Evolutionary conservation across 1,140 invertebrate species (phyloP).

Genomic region (Apolygus lucorum): DNA sequence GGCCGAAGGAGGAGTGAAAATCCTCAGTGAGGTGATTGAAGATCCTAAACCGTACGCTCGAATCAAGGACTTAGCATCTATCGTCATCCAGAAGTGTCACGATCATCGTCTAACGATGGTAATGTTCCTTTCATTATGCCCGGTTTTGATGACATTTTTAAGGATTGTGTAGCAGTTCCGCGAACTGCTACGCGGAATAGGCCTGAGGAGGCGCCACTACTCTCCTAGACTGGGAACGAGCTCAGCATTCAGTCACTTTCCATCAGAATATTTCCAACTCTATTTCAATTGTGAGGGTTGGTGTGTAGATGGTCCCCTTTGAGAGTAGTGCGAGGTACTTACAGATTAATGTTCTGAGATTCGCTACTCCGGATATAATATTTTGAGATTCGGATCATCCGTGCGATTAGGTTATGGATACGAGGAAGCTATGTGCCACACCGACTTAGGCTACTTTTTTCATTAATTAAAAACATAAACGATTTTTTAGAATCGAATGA

Average conservation of each 20-base stretch:
- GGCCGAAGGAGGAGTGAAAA: conserved; percentile 69
- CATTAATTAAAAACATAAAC: not conserved
- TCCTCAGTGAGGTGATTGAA: conserved; percentile 58
- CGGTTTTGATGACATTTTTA: not conserved
- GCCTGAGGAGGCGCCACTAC: not conserved
- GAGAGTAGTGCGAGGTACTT: too few relatives aligned
- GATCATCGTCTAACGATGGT: conserved; percentile 26
- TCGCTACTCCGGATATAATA: not conserved
- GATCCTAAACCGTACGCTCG: conserved; percentile 49
- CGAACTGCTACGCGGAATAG: too few relatives aligned
- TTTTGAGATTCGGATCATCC: not conserved
- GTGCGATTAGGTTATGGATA: too few relatives aligned
- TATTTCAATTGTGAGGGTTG: not conserved
- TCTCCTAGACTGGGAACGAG: too few relatives aligned
- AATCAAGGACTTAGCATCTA: conserved; percentile 56
- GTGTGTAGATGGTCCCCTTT: too few relatives aligned
- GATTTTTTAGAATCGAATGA: too few relatives aligned
- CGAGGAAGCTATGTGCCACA: too few relatives aligned
- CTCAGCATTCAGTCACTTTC: too few relatives aligned
- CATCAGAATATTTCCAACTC: not conserved
- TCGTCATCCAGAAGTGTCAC: conserved; percentile 56
- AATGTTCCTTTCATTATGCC: not conserved
- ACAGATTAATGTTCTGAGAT: too few relatives aligned
- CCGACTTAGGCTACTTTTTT: not conserved
- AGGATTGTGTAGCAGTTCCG: not conserved